Base-by-base conservation (phyloP, 2,888 invertebrate species). In the Hemicrepidius hirtus region DNA sequence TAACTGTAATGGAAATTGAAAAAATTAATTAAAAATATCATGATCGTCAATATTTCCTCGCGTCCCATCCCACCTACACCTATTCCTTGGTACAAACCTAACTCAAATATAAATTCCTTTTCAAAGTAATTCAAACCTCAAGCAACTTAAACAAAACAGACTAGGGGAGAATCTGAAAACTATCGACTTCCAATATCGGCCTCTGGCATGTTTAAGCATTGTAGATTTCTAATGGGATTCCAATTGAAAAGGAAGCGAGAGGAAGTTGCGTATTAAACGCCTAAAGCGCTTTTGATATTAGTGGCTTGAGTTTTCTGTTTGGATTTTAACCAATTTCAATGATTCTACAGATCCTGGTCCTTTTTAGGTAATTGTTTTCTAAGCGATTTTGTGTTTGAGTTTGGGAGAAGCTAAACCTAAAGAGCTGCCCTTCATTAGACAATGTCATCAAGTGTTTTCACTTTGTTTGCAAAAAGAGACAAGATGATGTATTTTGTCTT, bases 141-240 rank as follows among this genome's bases (percentile, higher is more conserved):
- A 46, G 28, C 28, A 53, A 53, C 53, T 53, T 28, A 53, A 53
- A 53, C 53, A 53, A 53, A 53, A 53, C 53, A 28, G 53, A 7
- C 50, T 18, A 12, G 28, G 53, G 28, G 53, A 32, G 32, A 4
- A n/a, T 53, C 9, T 21, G 12, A 53, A 53, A 53, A 53, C 53
- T 53, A 53, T 53, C 21, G 53, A 53, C 24, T 53, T 53, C 21
- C 53, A 53, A 53, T 53, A 53, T 24, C 53, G 32, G 24, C 53
- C 28, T 24, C 9, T 28, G 53, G 28, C 13, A 13, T 53, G 28
- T 53, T 53, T 53, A 53, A 28, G 53, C 28, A 53, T 24, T 53
- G 53, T 28, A 53, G 32, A 53, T 24, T 13, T 53, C 7, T 13
- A 24, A 53, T 49, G 24, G 53, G 28, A 24, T 50, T 24, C 13